Conservation (phyloP, 2,888 invertebrate species). For the Dexiosoma caninum region DNA sequence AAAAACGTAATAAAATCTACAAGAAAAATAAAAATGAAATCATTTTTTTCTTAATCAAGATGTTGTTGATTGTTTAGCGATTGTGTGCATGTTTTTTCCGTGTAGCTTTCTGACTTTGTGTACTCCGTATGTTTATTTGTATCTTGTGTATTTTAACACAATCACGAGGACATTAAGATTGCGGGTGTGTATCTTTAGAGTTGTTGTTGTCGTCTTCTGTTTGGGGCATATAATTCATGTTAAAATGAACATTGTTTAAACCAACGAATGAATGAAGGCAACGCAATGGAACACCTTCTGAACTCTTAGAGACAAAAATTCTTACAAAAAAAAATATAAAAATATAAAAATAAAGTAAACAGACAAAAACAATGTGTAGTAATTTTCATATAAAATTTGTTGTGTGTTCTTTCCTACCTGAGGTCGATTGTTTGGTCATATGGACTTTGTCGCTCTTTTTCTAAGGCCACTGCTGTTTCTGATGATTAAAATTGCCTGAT, state of each 20-base stretch:
- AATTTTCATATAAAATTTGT: conserved; percentile 19
- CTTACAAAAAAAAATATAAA: not conserved
- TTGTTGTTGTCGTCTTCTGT: conserved; percentile 33
- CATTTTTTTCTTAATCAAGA: conserved; percentile 6
- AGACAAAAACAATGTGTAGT: conserved; percentile 44
- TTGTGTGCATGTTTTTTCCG: not conserved
- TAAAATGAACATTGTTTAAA: conserved; percentile 45
- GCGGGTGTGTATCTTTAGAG: conserved; percentile 60
- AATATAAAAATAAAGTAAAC: conserved; percentile 53
- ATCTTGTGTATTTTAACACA: conserved; percentile 21
- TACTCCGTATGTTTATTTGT: not conserved
- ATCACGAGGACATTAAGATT: conserved; percentile 59
- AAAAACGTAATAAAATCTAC: not conserved
- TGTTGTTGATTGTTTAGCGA: conserved; percentile 8
- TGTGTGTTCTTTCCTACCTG: conserved; percentile 50
- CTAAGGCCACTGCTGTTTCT: not conserved
- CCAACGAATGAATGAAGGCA: conserved; percentile 39
- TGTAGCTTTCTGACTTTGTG: not conserved
- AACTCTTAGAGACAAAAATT: conserved; percentile 2
- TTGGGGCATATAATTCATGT: conserved; percentile 50
- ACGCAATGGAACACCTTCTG: conserved; percentile 43
- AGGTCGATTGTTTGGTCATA: conserved; percentile 11
- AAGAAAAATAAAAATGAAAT: conserved; percentile 27
- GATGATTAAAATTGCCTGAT: not conserved
- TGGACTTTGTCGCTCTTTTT: conserved; percentile 14